A percentile compares a stretch with the other conserved stretches of the same genome.
Evolutionary conservation across 2,113 vertebrate species (phyloP).

Genomic region (Paralichthys olivaceus): DNA sequence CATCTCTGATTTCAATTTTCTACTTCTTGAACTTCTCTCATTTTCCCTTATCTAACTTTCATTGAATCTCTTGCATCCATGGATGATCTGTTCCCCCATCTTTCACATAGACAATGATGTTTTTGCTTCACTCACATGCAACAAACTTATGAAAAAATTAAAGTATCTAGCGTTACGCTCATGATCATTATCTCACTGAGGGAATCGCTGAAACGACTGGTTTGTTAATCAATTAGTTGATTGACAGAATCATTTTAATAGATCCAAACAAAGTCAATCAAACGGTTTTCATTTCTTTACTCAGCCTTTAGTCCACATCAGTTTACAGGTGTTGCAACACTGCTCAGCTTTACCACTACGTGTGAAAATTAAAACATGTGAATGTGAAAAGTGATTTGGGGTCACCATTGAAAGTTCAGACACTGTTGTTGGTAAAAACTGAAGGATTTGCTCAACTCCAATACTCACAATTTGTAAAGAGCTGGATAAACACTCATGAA

Average conservation of each 20-base stretch:
- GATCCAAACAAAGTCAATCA: background rate
- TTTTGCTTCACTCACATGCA: constrained; percentile 1
- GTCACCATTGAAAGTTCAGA: background rate
- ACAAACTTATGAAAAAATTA: background rate
- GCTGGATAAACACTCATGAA: background rate
- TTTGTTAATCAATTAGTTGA: background rate
- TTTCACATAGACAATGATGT: constrained; percentile 11
- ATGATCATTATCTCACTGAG: background rate
- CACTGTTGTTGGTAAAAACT: background rate
- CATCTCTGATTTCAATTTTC: constrained; percentile 56
- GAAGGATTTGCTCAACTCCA: background rate
- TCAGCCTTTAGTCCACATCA: background rate
- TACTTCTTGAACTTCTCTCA: constrained; percentile 25
- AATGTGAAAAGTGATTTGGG: background rate
- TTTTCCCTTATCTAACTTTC: constrained; percentile 38
- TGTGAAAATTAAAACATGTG: background rate
- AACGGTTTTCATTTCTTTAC: no score
- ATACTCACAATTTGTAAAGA: background rate
- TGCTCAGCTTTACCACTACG: background rate
- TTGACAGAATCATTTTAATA: background rate
- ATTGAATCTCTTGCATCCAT: constrained; percentile 10
- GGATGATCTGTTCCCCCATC: background rate
- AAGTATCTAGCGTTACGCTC: background rate
- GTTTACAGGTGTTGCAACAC: background rate
- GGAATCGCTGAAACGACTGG: background rate